Evolutionary conservation across 2,113 vertebrate genomes (phyloP).

Genomic region (Gopherus flavomarginatus): DNA sequence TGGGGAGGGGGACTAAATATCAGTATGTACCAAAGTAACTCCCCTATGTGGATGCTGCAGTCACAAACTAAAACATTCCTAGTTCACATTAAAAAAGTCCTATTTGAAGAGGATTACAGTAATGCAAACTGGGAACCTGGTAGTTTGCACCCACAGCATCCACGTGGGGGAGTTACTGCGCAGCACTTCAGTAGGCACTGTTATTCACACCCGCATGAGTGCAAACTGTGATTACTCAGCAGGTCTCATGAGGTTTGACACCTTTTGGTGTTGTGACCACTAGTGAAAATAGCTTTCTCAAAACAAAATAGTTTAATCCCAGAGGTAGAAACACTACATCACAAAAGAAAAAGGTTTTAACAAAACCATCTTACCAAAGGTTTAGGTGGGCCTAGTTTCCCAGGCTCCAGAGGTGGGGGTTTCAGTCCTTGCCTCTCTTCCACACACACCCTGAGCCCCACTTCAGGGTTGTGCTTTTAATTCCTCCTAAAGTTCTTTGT

Average conservation of each 20-base stretch:
- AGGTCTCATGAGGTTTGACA: neutral
- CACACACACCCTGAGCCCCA: neutral
- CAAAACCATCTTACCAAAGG: fast-evolving
- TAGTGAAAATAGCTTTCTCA: neutral
- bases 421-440: neutral
- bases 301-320: neutral
- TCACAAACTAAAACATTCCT: neutral
- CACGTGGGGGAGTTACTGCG: neutral
- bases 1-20: no score
- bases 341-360: neutral
- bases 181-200: neutral
- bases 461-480: neutral
- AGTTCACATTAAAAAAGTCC: no score
- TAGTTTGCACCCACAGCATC: neutral
- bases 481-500: neutral
- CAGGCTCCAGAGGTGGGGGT: neutral
- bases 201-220: neutral
- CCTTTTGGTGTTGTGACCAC: neutral
- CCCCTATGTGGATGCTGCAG: neutral
- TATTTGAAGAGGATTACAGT: neutral
- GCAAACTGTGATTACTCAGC: no score
- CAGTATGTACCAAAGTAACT: neutral
- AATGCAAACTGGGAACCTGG: neutral
- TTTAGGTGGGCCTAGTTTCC: fast-evolving
- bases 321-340: neutral